phyloP scores from a whole-genome alignment of 92 coral and sea anemone genomes.

The Epizoanthus stellaris region DNA sequence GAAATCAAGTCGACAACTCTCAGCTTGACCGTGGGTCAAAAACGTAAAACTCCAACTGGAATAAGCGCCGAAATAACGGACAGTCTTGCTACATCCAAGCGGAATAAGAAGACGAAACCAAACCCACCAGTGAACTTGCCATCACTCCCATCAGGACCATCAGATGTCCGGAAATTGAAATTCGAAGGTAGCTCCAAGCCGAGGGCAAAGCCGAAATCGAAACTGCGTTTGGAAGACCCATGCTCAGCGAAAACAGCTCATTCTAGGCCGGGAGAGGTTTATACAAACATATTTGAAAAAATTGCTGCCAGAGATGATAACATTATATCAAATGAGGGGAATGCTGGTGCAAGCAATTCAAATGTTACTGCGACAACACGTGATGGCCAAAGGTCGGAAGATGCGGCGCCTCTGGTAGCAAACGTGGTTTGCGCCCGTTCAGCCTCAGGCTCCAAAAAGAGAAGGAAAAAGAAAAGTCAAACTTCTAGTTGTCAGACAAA shows the following conservation, averaged over 20 bases:
- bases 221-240: background rate
- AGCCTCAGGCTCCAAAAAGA: conserved; percentile 39
- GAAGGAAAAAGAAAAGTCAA: conserved; percentile 53
- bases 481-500: conserved; percentile 87
- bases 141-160: too few species aligned
- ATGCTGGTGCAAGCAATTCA: conserved; percentile 11
- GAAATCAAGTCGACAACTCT: conserved; percentile 66
- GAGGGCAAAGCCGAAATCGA: conserved; percentile 3
- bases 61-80: background rate
- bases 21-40: conserved; percentile 72
- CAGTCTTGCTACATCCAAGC: conserved; percentile 1
- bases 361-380: background rate
- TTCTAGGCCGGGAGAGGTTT: background rate
- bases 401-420: background rate
- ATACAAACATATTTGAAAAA: conserved; percentile 1
- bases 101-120: conserved; percentile 10
- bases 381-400: background rate
- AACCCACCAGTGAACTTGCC: background rate
- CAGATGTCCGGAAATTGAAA: background rate
- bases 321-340: background rate
- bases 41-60: conserved; percentile 41
- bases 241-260: background rate
- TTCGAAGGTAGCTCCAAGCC: background rate
- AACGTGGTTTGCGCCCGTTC: background rate
- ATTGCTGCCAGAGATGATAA: background rate